Evolutionary conservation across 1,140 invertebrate species (phyloP).

Genomic region (Drosophila ohnishii): DNA sequence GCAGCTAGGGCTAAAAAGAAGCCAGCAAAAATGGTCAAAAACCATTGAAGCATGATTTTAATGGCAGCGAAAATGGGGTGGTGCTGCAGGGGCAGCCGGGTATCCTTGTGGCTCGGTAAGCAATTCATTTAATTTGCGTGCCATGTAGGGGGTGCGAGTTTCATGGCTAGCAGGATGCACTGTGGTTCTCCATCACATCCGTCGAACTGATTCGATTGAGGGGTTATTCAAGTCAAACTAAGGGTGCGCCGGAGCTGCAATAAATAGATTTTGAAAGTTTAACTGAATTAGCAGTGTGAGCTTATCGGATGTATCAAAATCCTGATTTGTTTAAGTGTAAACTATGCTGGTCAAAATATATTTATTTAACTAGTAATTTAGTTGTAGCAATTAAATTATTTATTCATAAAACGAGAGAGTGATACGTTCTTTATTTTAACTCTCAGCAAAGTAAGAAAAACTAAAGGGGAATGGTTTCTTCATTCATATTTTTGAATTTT

Average conservation of each 20-base stretch:
- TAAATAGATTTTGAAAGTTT: background rate
- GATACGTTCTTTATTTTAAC: background rate
- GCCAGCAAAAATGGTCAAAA: slow-evolving; percentile 72
- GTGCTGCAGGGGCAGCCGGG: slow-evolving; percentile 8
- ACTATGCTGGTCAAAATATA: background rate
- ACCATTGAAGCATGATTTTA: slow-evolving; percentile 78
- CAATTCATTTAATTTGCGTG: slow-evolving; percentile 81
- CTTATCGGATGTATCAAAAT: background rate
- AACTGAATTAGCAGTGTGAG: background rate
- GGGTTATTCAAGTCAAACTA: slow-evolving; percentile 4
- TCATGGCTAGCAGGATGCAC: slow-evolving; percentile 21
- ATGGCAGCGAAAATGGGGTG: slow-evolving; percentile 42
- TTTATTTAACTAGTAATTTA: background rate
- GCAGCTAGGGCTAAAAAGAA: slow-evolving; percentile 41
- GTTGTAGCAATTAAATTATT: background rate
- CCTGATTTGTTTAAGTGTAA: background rate
- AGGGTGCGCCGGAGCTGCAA: background rate
- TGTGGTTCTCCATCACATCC: slow-evolving; percentile 13
- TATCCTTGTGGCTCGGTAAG: slow-evolving; percentile 52
- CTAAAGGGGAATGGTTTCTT: background rate
- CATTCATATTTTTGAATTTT: too few relatives aligned
- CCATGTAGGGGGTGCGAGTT: slow-evolving; percentile 49
- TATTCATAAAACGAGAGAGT: too few relatives aligned
- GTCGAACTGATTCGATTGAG: slow-evolving; percentile 12
- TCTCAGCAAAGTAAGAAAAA: background rate